Evolutionary conservation across 2,888 invertebrate genomes (phyloP), one percentile per base, ranked within the genome.

Genomic region (Microctonus hyperodae): DNA sequence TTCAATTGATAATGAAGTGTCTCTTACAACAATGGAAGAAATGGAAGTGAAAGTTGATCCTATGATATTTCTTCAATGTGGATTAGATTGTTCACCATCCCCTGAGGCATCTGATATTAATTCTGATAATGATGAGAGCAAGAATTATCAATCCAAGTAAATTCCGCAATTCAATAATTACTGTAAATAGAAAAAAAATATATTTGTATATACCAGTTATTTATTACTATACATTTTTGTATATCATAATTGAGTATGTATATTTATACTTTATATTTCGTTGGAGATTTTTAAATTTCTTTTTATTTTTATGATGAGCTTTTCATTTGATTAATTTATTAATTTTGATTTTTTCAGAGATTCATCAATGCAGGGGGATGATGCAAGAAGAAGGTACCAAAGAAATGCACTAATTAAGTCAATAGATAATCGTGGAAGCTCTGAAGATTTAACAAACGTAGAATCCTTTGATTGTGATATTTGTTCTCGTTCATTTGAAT

Each of bases 31-130:
- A 56, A 83, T 76, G 72, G 83, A 83, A 61, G 87, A 89, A 83
- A 88, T 91, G 87, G 90, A 91, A 85, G 88, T 91, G 0, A 88
- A 87, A 78, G 87, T 91, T 0, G 91, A 91, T 79, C 91, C 91
- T 4, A 90, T 90, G 90, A 84, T 90, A 78, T 88, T 91, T 74
- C 81, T 90, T 55, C 88, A 90, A 74, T 89, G 84, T 62, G 83
- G 87, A 72, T 84, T 87, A 69, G 88, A 88, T 70, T 85, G 84
- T 51, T 76, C 79, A 7, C 73, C 76, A 20, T 81, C 82, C 1
- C 70, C 71, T 62, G 81, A 81, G 64, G 72, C 74, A 59, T 81
- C 81, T 2, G 82, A 83, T 20, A 71, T 71, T 31, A 58, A 67
- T 75, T 74, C 79, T 70, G 84, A 85, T 61, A 79, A 77, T n/a